Evolutionary conservation across 2,888 invertebrate genomes (phyloP).

Genomic region (Lepidocyrtinus sp.): DNA sequence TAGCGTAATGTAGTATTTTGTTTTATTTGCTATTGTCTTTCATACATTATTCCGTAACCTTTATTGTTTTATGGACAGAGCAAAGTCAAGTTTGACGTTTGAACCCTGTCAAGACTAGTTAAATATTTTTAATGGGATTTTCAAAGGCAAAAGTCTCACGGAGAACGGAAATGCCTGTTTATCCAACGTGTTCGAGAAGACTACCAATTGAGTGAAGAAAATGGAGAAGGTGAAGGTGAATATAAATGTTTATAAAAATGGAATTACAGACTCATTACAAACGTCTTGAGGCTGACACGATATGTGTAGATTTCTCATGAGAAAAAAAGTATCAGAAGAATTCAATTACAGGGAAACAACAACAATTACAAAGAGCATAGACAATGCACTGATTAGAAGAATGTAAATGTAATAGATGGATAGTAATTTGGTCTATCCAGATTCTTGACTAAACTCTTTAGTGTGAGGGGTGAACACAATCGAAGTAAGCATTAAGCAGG

Average conservation of each 20-base stretch:
- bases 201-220: not conserved
- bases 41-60: conserved; percentile 9
- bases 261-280: not conserved
- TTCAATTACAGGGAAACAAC: conserved; percentile 26
- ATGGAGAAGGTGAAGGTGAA: conserved; percentile 10
- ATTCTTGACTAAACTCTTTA: not conserved
- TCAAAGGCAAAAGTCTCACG: conserved; percentile 54
- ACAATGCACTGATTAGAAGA: conserved; percentile 32
- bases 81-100: conserved; percentile 27
- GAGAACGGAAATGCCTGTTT: conserved; percentile 57
- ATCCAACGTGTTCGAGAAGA: conserved; percentile 26
- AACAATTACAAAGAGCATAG: conserved; percentile 21
- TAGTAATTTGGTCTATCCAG: not conserved
- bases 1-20: not conserved
- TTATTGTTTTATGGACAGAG: not conserved
- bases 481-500: too few species aligned
- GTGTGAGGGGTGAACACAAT: too few species aligned
- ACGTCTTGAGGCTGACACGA: not conserved
- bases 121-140: conserved; percentile 41
- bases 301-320: conserved; percentile 30
- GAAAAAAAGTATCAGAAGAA: too few species aligned
- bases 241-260: too few species aligned
- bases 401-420: not conserved
- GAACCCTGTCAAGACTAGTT: not conserved
- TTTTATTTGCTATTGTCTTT: too few species aligned